phyloP scores from a whole-genome alignment of 2,113 vertebrate species.

The Sterrhoptilus dennistouni region DNA sequence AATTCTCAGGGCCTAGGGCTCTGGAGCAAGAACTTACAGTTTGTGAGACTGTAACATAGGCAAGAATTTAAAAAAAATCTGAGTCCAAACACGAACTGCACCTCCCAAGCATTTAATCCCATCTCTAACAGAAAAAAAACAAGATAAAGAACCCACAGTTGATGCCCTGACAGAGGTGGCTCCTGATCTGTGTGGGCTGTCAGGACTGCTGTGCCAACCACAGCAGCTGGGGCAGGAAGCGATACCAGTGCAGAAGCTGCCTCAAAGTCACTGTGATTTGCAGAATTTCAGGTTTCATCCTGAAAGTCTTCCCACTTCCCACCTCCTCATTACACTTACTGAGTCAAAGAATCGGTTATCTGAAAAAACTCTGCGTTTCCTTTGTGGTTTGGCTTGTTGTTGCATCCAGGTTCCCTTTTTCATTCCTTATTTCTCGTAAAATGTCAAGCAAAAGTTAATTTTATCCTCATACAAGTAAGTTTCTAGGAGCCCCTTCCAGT shows the following conservation, averaged over 20 bases:
- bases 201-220: background rate
- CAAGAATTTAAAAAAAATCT: background rate
- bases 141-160: background rate
- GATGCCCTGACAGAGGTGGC: background rate
- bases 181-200: background rate
- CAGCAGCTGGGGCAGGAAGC: background rate
- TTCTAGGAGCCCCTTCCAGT: background rate
- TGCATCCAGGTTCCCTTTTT: background rate
- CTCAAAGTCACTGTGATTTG: background rate
- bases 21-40: background rate
- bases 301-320: background rate
- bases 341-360: background rate
- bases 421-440: background rate
- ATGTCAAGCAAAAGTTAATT: background rate
- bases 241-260: background rate
- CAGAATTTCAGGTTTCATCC: background rate
- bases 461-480: background rate
- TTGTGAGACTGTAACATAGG: background rate
- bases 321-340: background rate
- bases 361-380: background rate
- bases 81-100: background rate
- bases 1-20: too few relatives aligned
- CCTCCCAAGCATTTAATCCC: too few relatives aligned
- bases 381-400: background rate
- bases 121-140: background rate